phyloP scores from a whole-genome alignment of 2,888 invertebrate species.

The Zonitis immaculata region DNA sequence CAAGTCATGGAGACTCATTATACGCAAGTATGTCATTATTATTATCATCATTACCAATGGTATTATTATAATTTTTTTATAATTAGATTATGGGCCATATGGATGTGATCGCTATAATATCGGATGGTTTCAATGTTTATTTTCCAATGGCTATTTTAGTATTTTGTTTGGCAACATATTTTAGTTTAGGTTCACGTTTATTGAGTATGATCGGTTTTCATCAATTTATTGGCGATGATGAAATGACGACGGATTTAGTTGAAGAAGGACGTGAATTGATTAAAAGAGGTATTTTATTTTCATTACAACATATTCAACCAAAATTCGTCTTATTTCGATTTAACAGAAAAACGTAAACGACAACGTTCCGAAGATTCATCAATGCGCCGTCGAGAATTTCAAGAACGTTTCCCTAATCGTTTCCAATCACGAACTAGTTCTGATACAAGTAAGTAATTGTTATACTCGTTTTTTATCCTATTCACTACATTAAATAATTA shows the following conservation, averaged over 20 bases:
- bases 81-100: constrained; percentile 99
- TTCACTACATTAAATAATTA: too few species aligned
- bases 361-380: constrained; percentile 78
- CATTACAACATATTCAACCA: too few species aligned
- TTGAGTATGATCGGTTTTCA: constrained; percentile 91
- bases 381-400: constrained; percentile 67
- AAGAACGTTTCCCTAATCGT: constrained; percentile 58
- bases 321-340: too few species aligned
- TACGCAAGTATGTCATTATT: constrained; percentile 69
- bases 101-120: constrained; percentile 95
- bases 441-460: constrained; percentile 54
- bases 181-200: constrained; percentile 85
- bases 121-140: constrained; percentile 98
- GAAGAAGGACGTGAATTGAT: constrained; percentile 92
- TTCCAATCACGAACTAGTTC: constrained; percentile 49
- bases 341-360: constrained; percentile 74
- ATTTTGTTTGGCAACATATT: constrained; percentile 90
- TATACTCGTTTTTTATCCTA: too few species aligned
- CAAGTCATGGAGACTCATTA: constrained; percentile 86
- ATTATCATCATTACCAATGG: too few species aligned
- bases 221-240: constrained; percentile 94
- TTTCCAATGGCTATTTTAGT: constrained; percentile 95
- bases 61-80: constrained; percentile 21
- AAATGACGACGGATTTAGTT: constrained; percentile 87
- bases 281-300: too few species aligned